A percentile compares a stretch with the other conserved stretches of the same genome.
phyloP scores from a whole-genome alignment of 2,113 vertebrate species.

The Periophthalmodon schlosseri region DNA sequence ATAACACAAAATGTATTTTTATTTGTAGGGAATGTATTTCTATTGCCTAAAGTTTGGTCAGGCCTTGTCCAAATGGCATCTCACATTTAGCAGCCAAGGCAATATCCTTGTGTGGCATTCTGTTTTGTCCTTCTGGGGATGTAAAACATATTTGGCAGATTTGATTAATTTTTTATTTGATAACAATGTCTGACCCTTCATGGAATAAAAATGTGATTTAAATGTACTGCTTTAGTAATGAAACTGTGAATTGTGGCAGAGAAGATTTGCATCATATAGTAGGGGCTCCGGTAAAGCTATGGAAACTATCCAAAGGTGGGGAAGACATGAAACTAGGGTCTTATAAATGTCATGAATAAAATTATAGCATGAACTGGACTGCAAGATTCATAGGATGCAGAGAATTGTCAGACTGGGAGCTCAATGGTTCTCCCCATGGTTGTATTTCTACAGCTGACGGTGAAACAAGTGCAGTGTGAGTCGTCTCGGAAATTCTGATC shows the following conservation, averaged over 20 bases:
- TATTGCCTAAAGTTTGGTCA: too few relatives aligned
- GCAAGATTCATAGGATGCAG: conserved; percentile 1
- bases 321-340: neutral
- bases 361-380: conserved; percentile 2
- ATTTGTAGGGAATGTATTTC: too few relatives aligned
- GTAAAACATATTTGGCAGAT: too few relatives aligned
- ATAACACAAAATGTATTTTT: too few relatives aligned
- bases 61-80: too few relatives aligned
- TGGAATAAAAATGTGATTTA: neutral
- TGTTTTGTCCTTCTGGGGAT: too few relatives aligned
- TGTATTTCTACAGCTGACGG: conserved; percentile 35
- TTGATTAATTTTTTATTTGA: too few relatives aligned
- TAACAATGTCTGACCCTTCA: too few relatives aligned
- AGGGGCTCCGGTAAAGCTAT: too few relatives aligned
- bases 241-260: neutral
- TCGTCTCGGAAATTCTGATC: conserved; percentile 21
- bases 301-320: neutral
- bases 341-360: conserved; percentile 14
- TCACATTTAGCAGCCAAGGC: too few relatives aligned
- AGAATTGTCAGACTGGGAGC: neutral
- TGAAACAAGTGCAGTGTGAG: conserved; percentile 14
- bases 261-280: neutral
- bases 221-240: neutral
- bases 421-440: neutral
- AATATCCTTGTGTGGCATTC: too few relatives aligned